Conservation (phyloP, 2,888 invertebrate genomes). For the Hyalella azteca region DNA sequence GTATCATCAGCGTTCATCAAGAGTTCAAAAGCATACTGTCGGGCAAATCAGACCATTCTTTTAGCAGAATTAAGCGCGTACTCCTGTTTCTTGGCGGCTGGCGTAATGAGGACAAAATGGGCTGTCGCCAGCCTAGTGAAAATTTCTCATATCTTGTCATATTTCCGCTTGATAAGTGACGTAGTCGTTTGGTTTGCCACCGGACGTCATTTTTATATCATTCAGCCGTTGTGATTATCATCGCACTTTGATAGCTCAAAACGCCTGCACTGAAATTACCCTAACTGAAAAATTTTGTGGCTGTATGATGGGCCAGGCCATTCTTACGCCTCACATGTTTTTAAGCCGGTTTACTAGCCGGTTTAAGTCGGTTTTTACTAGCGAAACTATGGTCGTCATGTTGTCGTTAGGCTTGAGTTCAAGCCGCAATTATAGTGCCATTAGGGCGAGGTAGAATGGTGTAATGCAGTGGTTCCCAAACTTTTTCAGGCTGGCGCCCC, state of each 20-base stretch:
- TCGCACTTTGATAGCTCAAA: background rate
- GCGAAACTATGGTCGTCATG: background rate
- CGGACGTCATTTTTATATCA: background rate
- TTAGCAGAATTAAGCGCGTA: too few relatives aligned
- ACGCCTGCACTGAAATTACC: background rate
- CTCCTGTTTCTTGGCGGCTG: too few relatives aligned
- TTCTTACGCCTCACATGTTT: background rate
- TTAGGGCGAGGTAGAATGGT: constrained; percentile 44
- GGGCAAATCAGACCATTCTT: too few relatives aligned
- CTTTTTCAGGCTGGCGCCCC: too few relatives aligned
- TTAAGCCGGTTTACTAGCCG: background rate
- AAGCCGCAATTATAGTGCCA: constrained; percentile 45
- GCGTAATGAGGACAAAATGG: constrained; percentile 41
- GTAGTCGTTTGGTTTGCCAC: background rate
- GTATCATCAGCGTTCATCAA: too few relatives aligned
- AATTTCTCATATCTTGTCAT: constrained; percentile 46
- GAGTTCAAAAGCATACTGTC: too few relatives aligned
- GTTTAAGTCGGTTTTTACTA: background rate
- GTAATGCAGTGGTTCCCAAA: too few relatives aligned
- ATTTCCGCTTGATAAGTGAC: constrained; percentile 41
- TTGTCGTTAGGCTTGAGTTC: constrained; percentile 40
- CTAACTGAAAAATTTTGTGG: constrained; percentile 42
- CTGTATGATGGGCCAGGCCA: constrained; percentile 48
- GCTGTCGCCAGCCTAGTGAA: constrained; percentile 42
- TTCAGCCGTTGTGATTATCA: background rate